phyloP scores from a whole-genome alignment of 2,888 invertebrate species.

The Andrena bucephala region DNA sequence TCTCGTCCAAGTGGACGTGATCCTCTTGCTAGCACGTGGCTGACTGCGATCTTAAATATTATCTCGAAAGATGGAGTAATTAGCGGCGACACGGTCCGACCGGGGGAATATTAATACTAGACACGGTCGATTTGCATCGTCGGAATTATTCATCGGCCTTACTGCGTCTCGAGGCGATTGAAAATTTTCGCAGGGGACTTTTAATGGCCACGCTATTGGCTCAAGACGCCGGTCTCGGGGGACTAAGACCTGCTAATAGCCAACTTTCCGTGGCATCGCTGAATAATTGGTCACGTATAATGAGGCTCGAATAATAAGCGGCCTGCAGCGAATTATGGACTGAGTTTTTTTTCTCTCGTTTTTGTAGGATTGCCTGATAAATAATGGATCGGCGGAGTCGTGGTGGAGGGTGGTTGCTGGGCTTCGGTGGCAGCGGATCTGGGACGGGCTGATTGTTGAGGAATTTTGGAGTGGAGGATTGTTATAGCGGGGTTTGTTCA shows the following conservation, averaged over 20 bases:
- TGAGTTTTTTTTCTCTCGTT: neutral
- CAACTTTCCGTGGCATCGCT: conserved; percentile 19
- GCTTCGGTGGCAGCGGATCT: too few species aligned
- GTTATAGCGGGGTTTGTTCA: too few species aligned
- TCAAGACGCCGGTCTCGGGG: neutral
- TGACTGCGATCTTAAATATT: conserved; percentile 26
- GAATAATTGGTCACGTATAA: conserved; percentile 11
- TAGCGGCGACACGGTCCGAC: conserved; percentile 22
- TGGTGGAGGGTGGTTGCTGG: neutral
- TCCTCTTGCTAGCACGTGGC: neutral
- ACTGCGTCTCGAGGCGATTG: conserved; percentile 18
- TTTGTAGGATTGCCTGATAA: neutral
- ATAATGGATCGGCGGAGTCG: neutral
- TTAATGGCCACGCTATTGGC: neutral
- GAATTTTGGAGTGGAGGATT: too few species aligned
- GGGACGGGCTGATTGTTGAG: too few species aligned
- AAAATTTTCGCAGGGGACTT: conserved; percentile 24
- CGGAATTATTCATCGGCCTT: conserved; percentile 47
- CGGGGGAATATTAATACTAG: conserved; percentile 40
- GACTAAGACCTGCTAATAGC: neutral
- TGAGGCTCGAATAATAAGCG: conserved; percentile 3
- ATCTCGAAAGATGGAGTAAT: conserved; percentile 27
- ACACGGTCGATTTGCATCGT: conserved; percentile 44
- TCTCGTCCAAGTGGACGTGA: neutral
- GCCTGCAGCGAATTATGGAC: neutral